These are phyloP conservation scores for Siniperca scherzeri DNA, from an alignment of 2,797 vertebrate species.

Conservation along the genomic window DNA sequence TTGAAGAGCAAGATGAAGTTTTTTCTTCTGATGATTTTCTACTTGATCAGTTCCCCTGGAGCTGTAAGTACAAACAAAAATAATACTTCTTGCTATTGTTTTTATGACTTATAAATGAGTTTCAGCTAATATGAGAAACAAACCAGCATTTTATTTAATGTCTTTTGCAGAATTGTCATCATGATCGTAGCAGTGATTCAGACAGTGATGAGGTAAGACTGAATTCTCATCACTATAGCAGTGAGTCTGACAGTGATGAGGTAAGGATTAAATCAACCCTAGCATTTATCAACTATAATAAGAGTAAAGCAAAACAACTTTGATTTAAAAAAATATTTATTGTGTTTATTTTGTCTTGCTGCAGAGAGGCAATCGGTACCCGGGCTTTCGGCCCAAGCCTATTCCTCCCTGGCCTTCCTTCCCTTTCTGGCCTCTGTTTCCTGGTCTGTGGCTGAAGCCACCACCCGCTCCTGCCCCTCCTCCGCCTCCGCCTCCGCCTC, in stretches of 20 bases:
- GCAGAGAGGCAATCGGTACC: not conserved
- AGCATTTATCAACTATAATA: not conserved
- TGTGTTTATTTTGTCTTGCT: not conserved
- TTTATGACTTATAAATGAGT: not conserved
- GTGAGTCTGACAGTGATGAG: constrained; percentile 78
- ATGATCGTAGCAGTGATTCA: constrained; percentile 23
- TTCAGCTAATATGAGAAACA: not conserved
- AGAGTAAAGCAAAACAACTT: not conserved
- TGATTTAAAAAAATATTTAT: not conserved
- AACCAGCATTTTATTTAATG: not conserved
- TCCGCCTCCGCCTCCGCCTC: not conserved
- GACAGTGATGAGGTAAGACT: constrained; percentile 65
- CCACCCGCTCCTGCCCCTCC: constrained; percentile 2
- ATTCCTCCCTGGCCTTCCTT: not conserved
- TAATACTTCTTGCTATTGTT: not conserved
- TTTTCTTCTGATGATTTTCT: constrained; percentile 56
- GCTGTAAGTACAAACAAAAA: constrained; percentile 66
- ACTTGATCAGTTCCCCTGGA: constrained; percentile 26
- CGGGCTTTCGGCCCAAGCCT: not conserved
- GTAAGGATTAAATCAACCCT: constrained; percentile 43
- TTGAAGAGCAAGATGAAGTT: constrained; percentile 56
- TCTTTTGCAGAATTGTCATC: constrained; percentile 59
- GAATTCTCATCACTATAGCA: constrained; percentile 40
- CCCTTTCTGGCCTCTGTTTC: constrained; percentile 45
- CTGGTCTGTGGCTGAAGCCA: constrained; percentile 33